A percentile compares a stretch with the other conserved stretches of the same genome.
These are phyloP conservation scores for Strix uralensis DNA, from an alignment of 2,113 vertebrate genomes.

Conservation along the genomic window DNA sequence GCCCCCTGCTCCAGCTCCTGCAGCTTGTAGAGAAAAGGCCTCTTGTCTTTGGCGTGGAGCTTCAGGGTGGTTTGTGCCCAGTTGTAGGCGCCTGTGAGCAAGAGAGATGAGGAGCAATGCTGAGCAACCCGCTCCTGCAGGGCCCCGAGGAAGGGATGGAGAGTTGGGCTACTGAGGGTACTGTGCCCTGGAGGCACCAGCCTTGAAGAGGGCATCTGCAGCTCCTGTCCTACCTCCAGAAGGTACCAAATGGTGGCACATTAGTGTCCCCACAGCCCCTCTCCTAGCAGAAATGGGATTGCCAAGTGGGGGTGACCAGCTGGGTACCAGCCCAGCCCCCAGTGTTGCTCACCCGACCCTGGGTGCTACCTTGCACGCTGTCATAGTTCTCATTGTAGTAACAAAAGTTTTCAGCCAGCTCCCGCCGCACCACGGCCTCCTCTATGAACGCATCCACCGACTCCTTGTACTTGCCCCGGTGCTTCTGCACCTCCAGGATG, in stretches of 20 bases:
- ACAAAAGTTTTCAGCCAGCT: slow-evolving; percentile 91
- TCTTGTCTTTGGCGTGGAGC: slow-evolving; percentile 79
- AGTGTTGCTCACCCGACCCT: fast-evolving
- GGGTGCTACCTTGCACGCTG: slow-evolving; percentile 75
- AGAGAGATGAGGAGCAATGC: neutral
- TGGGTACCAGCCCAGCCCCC: neutral
- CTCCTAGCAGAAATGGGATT: neutral
- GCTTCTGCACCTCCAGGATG: slow-evolving; percentile 79
- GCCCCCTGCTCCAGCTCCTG: slow-evolving; percentile 79
- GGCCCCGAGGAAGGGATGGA: neutral
- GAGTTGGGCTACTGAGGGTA: neutral
- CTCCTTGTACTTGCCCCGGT: slow-evolving; percentile 46
- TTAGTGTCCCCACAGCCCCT: neutral
- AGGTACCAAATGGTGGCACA: neutral
- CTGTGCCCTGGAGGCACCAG: neutral
- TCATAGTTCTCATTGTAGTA: slow-evolving; percentile 90
- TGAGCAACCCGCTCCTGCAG: neutral
- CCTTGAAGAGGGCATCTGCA: neutral
- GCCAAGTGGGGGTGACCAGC: neutral
- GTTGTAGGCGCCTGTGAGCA: slow-evolving; percentile 69
- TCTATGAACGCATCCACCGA: slow-evolving; percentile 78
- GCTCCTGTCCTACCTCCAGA: neutral
- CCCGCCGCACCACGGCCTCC: slow-evolving; percentile 86
- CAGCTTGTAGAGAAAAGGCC: slow-evolving; percentile 74
- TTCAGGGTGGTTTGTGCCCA: slow-evolving; percentile 85